Conservation (phyloP, 2,888 invertebrate genomes). For the Mythimna albipuncta region DNA sequence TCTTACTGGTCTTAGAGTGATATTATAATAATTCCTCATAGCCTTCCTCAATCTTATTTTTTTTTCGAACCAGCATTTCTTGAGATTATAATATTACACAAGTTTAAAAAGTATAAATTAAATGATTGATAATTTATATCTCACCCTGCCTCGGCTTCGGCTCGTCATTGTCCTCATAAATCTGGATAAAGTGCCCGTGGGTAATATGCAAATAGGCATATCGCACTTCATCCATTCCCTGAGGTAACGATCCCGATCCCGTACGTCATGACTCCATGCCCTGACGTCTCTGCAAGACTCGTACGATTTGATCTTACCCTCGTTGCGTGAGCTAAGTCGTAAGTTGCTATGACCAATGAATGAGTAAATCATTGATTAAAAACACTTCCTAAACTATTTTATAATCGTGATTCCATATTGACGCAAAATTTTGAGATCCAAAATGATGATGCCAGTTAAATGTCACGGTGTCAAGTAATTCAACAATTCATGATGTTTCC, state of each 20-base stretch:
- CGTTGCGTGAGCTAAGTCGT: slow-evolving; percentile 83
- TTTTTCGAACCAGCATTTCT: too few relatives aligned
- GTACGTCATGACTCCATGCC: slow-evolving; percentile 89
- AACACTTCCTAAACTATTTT: slow-evolving; percentile 45
- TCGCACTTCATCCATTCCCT: slow-evolving; percentile 86
- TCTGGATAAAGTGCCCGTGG: slow-evolving; percentile 72
- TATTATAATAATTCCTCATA: too few relatives aligned
- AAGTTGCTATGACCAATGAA: slow-evolving; percentile 59
- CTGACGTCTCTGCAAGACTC: slow-evolving; percentile 89
- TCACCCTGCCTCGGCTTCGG: slow-evolving; percentile 76
- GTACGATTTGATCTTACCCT: slow-evolving; percentile 89
- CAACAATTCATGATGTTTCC: not conserved
- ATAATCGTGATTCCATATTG: slow-evolving; percentile 66
- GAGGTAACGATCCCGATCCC: slow-evolving; percentile 75
- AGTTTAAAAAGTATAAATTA: not conserved
- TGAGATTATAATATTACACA: too few relatives aligned
- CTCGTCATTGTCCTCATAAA: slow-evolving; percentile 79
- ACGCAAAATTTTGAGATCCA: slow-evolving; percentile 74
- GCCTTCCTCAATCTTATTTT: too few relatives aligned
- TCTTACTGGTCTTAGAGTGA: too few relatives aligned
- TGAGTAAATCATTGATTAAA: slow-evolving; percentile 79
- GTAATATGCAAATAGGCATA: slow-evolving; percentile 80
- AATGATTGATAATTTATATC: slow-evolving; percentile 25
- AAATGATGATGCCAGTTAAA: slow-evolving; percentile 35
- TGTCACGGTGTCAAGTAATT: slow-evolving; percentile 15